A percentile compares a stretch with the other conserved stretches of the same genome.
Evolutionary conservation across 1,140 invertebrate species (phyloP).

Genomic region (Maconellicoccus hirsutus): DNA sequence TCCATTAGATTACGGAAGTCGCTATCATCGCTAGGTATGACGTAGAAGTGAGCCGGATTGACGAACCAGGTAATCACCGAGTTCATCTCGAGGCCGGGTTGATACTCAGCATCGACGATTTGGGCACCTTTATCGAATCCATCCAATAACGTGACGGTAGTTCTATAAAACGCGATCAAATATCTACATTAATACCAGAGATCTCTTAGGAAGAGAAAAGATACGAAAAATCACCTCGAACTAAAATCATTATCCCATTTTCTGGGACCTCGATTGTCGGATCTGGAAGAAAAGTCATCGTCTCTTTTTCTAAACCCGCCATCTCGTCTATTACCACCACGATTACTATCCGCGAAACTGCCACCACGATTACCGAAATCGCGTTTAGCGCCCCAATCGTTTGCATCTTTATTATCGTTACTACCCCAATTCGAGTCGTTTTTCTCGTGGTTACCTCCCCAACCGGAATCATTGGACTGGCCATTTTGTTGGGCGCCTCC

Average conservation of each 20-base stretch:
- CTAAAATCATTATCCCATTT: not conserved
- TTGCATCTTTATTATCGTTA: not conserved
- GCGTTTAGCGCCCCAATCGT: not conserved
- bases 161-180: not conserved
- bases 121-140: not conserved
- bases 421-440: not conserved
- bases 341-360: not conserved
- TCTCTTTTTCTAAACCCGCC: constrained; percentile 18
- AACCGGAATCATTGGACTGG: not conserved
- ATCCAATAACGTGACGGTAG: not conserved
- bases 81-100: not conserved
- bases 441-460: not conserved
- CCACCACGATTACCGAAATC: not conserved
- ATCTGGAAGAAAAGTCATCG: constrained; percentile 6
- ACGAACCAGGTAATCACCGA: constrained; percentile 45
- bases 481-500: not conserved
- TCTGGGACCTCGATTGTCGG: not conserved
- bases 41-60: constrained; percentile 55
- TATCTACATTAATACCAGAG: too few species aligned
- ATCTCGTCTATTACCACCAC: not conserved
- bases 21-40: constrained; percentile 39
- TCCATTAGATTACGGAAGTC: constrained; percentile 54
- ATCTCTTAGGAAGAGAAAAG: too few species aligned
- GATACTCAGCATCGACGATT: not conserved
- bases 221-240: too few species aligned